A percentile compares a stretch with the other conserved stretches of the same genome.
Conservation (phyloP, 1,140 invertebrate species). For the Drosophila bocqueti region DNA sequence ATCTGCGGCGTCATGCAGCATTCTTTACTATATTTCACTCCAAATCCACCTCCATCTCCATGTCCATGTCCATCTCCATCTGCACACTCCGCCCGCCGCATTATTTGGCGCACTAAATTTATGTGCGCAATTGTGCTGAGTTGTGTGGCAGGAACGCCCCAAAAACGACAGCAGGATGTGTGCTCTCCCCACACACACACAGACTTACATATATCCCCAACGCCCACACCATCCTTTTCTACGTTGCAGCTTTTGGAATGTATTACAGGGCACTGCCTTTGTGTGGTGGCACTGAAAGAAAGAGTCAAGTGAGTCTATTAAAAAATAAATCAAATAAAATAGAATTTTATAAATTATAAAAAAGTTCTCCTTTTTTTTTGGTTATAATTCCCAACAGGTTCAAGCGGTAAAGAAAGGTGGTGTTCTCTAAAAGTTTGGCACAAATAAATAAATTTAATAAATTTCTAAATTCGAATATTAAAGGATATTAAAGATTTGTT, state of each 20-base stretch:
- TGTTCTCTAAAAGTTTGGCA: no score
- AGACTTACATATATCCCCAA: neutral
- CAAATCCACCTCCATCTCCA: neutral
- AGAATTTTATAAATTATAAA: no score
- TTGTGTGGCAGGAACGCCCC: slow-evolving; percentile 53
- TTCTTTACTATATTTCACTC: slow-evolving; percentile 32
- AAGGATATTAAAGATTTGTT: no score
- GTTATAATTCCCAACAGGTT: no score
- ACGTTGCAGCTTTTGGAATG: slow-evolving; percentile 38
- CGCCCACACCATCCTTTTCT: neutral
- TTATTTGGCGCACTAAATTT: slow-evolving; percentile 80
- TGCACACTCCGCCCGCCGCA: slow-evolving; percentile 48
- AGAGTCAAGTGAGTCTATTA: no score
- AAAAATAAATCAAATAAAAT: no score
- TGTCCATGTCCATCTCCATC: neutral
- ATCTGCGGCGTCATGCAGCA: slow-evolving; percentile 30
- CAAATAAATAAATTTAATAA: no score
- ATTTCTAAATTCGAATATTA: no score
- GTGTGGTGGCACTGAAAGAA: slow-evolving; percentile 14
- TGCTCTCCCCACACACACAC: neutral
- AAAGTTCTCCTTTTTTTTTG: no score
- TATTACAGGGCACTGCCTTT: slow-evolving; percentile 57
- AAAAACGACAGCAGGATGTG: slow-evolving; percentile 31
- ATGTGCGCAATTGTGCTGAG: slow-evolving; percentile 80
- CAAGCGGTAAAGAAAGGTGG: no score